Evolutionary conservation across 2,888 invertebrate species (phyloP), one percentile per base, ranked within the genome.

Genomic region (Oscheius sp.): DNA sequence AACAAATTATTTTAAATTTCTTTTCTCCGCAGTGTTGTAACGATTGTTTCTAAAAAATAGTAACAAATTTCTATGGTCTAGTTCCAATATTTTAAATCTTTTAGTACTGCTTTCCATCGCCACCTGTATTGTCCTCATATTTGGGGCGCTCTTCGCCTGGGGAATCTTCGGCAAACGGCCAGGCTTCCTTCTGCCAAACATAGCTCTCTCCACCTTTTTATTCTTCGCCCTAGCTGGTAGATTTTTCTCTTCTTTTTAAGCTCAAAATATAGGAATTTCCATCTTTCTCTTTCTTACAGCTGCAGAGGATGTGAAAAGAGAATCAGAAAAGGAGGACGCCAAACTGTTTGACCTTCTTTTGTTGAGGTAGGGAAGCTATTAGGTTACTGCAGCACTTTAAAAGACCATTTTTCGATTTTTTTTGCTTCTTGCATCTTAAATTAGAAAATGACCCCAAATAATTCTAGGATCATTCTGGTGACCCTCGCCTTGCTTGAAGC

Each of bases 91-190:
- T n/a, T n/a, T 34, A n/a, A 20, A 48, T 8, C 15, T 61, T 61
- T 29, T 27, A 61, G 61, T 61, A 15, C 27, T 61, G 10, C 61
- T 61, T 5, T 45, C 61, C 42, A 31, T 61, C n/a, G 48, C 37
- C 48, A 29, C 64, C 34, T 64, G 50, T 46, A 64, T 64, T 34
- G 37, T 66, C 17, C 42, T 66, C 12, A 25, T 55, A 17, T 66
- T 66, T 45, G 57, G 39, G 4, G 55, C 66, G 8, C 39, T 66
- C 0, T 66, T 66, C 31, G 33, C 46, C 25, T 66, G 66, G 66
- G 66, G 66, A 0, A 42, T 66, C 12, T 66, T 66, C 27, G 66
- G 55, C 20, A 53, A 53, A n/a, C 42, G 66, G 12, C 53, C 29
- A n/a, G 46, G 57, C 6, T 42, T 66, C 3, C 45, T 66, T 8